A percentile compares a stretch with the other conserved stretches of the same genome.
Evolutionary conservation across 2,113 vertebrate genomes (phyloP).

Genomic region (Zosterops borbonicus): DNA sequence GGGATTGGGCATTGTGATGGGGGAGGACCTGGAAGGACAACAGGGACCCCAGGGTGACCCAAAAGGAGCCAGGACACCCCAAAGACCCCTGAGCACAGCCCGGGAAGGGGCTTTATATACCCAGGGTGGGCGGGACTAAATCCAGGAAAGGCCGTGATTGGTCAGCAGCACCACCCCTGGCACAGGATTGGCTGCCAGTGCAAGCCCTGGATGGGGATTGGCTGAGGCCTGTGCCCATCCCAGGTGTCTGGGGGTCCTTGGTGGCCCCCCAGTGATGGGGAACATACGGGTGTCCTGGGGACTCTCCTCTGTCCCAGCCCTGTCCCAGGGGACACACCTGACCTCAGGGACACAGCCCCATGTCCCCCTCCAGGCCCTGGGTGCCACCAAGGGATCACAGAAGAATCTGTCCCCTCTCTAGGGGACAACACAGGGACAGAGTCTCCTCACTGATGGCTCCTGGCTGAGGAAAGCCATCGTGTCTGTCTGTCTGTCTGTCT

Average conservation of each 20-base stretch:
- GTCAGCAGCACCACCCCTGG: background rate
- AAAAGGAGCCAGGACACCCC: background rate
- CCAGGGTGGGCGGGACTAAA: background rate
- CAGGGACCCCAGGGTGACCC: background rate
- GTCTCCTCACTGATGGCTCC: background rate
- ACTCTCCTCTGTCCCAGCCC: background rate
- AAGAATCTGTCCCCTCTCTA: background rate
- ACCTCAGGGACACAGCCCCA: fast-evolving
- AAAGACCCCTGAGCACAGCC: fast-evolving
- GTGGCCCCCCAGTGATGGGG: background rate
- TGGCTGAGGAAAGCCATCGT: fast-evolving
- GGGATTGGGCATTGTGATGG: fast-evolving
- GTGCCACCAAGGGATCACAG: background rate
- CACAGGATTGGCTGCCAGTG: background rate
- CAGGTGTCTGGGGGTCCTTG: background rate
- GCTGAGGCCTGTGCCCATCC: background rate
- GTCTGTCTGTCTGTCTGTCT: background rate
- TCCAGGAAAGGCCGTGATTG: background rate
- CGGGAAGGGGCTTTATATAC: background rate
- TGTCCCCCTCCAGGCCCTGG: background rate
- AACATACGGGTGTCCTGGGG: fast-evolving
- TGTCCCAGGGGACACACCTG: background rate
- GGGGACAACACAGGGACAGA: fast-evolving
- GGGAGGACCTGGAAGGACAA: background rate
- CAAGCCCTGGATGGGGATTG: background rate